Evolutionary conservation across 2,113 vertebrate genomes (phyloP).

Genomic region (Callithrix jacchus): DNA sequence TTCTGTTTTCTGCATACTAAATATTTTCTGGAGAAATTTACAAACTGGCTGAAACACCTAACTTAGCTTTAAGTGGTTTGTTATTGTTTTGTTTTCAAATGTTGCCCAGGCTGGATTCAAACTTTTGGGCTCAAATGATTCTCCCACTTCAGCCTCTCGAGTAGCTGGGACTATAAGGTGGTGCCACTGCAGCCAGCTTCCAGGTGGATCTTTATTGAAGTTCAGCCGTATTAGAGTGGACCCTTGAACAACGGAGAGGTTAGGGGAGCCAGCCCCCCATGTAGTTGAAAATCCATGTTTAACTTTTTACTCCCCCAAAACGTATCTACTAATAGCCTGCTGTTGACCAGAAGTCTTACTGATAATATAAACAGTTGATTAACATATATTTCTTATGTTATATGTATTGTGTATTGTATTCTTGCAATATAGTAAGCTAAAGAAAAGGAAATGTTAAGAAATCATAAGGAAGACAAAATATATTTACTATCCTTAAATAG

Average conservation of each 20-base stretch:
- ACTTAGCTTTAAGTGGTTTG: background rate
- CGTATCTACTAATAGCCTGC: background rate
- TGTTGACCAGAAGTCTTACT: background rate
- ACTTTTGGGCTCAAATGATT: background rate
- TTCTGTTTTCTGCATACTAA: background rate
- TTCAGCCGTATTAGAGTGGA: background rate
- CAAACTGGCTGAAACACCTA: background rate
- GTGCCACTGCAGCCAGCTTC: background rate
- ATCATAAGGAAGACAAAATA: background rate
- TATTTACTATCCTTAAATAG: background rate
- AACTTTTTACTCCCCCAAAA: background rate
- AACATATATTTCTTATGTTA: background rate
- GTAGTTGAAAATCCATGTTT: background rate
- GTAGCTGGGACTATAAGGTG: background rate
- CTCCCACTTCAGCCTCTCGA: background rate
- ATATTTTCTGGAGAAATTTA: no score
- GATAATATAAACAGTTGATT: background rate
- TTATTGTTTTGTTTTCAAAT: background rate
- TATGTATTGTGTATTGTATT: background rate
- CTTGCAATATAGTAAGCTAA: background rate
- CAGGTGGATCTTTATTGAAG: background rate
- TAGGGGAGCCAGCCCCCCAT: background rate
- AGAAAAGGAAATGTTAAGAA: background rate
- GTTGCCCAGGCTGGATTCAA: background rate
- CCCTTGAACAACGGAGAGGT: background rate